These are phyloP conservation scores for Drosophila mulleri DNA, from an alignment of 2,888 invertebrate species.

Conservation along the genomic window DNA sequence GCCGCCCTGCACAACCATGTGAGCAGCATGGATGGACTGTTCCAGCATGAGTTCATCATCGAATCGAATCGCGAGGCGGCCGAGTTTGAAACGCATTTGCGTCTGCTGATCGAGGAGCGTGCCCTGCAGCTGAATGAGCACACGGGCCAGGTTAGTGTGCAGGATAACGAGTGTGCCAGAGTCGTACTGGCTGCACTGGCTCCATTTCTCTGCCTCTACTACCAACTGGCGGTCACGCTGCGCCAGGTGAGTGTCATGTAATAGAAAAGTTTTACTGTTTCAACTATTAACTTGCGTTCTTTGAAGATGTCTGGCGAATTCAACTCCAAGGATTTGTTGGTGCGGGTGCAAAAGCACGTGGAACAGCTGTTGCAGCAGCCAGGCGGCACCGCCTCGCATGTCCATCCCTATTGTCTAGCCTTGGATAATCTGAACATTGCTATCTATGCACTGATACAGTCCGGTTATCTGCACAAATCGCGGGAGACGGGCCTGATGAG, in stretches of 20 bases:
- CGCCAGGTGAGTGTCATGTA: slow-evolving; percentile 85
- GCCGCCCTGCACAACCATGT: slow-evolving; percentile 61
- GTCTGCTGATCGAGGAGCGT: slow-evolving; percentile 58
- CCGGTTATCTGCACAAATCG: slow-evolving; percentile 74
- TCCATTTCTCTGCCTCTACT: slow-evolving; percentile 88
- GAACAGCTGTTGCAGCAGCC: slow-evolving; percentile 86
- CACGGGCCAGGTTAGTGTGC: slow-evolving; percentile 79
- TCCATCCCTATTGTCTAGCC: slow-evolving; percentile 91
- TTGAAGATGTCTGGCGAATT: slow-evolving; percentile 75
- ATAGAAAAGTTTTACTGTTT: not conserved
- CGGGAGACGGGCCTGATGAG: slow-evolving; percentile 74
- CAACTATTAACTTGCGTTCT: not conserved
- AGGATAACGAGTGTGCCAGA: slow-evolving; percentile 82
- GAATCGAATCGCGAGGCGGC: slow-evolving; percentile 86
- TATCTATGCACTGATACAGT: slow-evolving; percentile 86
- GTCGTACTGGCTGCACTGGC: slow-evolving; percentile 87
- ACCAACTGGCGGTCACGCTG: slow-evolving; percentile 86
- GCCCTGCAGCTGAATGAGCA: slow-evolving; percentile 78
- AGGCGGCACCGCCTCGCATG: slow-evolving; percentile 65
- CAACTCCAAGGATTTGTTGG: slow-evolving; percentile 86
- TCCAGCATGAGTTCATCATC: slow-evolving; percentile 89
- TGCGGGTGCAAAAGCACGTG: slow-evolving; percentile 87
- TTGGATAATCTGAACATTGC: slow-evolving; percentile 88
- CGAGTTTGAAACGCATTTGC: slow-evolving; percentile 85
- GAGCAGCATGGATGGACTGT: slow-evolving; percentile 85